Evolutionary conservation across 2,113 vertebrate genomes (phyloP).

Genomic region (Nesogale talazaci): DNA sequence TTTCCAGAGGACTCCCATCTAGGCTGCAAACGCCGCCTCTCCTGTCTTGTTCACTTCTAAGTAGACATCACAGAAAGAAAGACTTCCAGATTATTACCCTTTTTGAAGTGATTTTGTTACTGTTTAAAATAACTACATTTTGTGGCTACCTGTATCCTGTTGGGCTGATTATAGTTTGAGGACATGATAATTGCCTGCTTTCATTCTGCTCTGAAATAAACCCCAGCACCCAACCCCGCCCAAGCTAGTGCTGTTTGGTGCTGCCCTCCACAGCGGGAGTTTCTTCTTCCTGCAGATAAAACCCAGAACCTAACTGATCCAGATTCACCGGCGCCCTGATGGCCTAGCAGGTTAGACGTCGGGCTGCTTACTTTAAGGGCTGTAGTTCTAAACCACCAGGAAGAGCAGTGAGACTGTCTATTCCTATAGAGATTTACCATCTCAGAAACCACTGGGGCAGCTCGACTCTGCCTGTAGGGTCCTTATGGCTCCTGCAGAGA

Average conservation of each 20-base stretch:
- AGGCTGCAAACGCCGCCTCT: conserved; percentile 45
- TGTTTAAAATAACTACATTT: conserved; percentile 74
- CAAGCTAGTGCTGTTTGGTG: neutral
- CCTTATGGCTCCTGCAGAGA: neutral
- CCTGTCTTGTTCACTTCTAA: conserved; percentile 57
- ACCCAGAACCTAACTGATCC: too few species aligned
- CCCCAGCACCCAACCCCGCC: conserved; percentile 22
- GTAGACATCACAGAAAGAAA: conserved; percentile 68
- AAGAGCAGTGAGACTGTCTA: too few species aligned
- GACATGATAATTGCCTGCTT: conserved; percentile 74
- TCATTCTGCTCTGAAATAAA: conserved; percentile 76
- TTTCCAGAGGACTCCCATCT: neutral
- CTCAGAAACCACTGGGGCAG: too few species aligned
- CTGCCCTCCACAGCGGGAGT: conserved; percentile 30
- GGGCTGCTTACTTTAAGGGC: too few species aligned
- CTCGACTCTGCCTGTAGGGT: too few species aligned
- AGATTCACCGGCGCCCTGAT: too few species aligned
- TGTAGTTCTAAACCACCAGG: too few species aligned
- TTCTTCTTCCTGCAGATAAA: conserved; percentile 41
- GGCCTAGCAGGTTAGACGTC: too few species aligned
- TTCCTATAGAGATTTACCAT: too few species aligned
- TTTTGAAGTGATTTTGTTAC: conserved; percentile 72
- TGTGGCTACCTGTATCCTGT: conserved; percentile 74
- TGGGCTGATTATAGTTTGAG: conserved; percentile 66
- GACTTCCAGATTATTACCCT: conserved; percentile 67